Evolutionary conservation across 2,113 vertebrate species (phyloP).

Genomic region (Mesembrinibis cayennensis): DNA sequence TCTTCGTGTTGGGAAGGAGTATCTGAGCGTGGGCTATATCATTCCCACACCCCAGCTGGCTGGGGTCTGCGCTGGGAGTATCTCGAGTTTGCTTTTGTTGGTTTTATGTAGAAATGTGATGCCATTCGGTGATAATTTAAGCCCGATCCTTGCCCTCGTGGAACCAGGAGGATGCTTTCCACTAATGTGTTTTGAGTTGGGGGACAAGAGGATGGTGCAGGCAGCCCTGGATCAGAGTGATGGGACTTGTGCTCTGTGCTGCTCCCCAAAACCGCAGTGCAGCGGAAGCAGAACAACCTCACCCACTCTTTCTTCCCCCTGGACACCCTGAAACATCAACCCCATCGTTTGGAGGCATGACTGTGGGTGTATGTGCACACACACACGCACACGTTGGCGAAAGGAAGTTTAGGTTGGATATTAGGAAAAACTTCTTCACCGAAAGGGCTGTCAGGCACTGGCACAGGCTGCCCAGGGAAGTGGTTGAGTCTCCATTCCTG

Average conservation of each 20-base stretch:
- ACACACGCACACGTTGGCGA: accelerated
- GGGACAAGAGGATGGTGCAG: background rate
- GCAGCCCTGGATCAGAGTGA: background rate
- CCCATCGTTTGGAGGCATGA: background rate
- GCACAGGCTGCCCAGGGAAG: too few relatives aligned
- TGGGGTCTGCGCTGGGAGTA: background rate
- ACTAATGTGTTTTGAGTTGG: background rate
- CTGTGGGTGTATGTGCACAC: background rate
- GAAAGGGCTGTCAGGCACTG: too few relatives aligned
- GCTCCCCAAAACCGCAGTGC: background rate
- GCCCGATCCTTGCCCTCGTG: accelerated
- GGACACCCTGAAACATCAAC: background rate
- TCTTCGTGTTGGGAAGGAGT: background rate
- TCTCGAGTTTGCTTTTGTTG: background rate
- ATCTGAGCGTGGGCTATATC: background rate
- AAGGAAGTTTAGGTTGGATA: too few relatives aligned
- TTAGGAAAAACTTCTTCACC: too few relatives aligned
- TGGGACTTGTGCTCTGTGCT: background rate
- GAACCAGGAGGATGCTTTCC: background rate
- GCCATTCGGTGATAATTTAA: background rate
- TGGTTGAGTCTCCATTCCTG: too few relatives aligned
- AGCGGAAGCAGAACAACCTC: background rate
- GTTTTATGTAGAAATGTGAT: background rate
- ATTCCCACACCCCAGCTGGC: background rate
- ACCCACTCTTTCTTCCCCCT: background rate